Evolutionary conservation across 2,113 vertebrate species (phyloP), one percentile per base, ranked within the genome.

Genomic region (Psammodynastes pulverulentus): DNA sequence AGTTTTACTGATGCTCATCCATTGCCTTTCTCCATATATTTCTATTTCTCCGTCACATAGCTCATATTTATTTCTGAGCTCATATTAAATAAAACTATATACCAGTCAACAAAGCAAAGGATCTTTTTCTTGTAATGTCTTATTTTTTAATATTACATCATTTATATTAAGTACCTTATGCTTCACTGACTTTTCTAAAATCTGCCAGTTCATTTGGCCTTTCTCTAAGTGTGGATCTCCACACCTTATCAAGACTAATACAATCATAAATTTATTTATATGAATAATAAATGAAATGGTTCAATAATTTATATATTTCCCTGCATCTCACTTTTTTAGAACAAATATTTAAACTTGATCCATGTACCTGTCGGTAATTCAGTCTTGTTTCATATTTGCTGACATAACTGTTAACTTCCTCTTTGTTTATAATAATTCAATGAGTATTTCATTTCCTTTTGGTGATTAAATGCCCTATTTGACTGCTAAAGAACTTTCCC

Each of bases 1-100:
- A 52, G 34, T 87, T 92, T 49, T 17, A 34, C 34, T 58, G 90
- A 86, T 94, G 91, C 95, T 93, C 92, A n/a, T 34, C 87, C 86
- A 26, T 34, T 79, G 67, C 34, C 34, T 79, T 79, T 19, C 34
- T 39, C 34, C 1, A 17, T 39, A 79, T 19, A 39, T 39, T 15
- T 79, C 67, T 79, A 34, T 34, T 72, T 72, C 67, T 72, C n/a
- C n/a, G 39, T 34, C 67, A 79, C 5, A 79, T 15, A 72, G n/a
- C 0, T 39, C 0, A 39, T 39, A 79, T 79, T 79, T 39, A 79
- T 79, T 39, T 39, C 34, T 79, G 67, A 79, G 67, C 34, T 39
- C 15, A 39, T 39, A 39, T 67, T 2, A 79, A 39, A 72, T 34
- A 7, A 79, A 79, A 79, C 34, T 39, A 79, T 39, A 19, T 79